phyloP scores from a whole-genome alignment of 2,797 vertebrate species.

The Intellagama lesueurii region DNA sequence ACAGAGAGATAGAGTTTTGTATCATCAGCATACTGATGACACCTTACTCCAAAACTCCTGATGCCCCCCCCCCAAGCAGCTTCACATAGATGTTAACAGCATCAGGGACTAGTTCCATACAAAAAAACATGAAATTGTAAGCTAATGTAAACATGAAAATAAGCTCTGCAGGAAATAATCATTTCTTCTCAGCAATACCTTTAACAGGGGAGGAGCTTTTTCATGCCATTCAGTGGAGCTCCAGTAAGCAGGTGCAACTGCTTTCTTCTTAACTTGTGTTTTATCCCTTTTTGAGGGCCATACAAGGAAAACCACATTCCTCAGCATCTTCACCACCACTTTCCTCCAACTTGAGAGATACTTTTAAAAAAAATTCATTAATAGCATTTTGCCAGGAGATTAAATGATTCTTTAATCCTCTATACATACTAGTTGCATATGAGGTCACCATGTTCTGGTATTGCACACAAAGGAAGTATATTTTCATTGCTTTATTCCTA shows the following conservation, averaged over 20 bases:
- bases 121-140: not conserved
- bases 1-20: no score
- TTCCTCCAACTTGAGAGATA: not conserved
- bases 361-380: not conserved
- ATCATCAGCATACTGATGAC: no score
- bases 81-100: no score
- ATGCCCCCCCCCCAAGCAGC: no score
- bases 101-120: not conserved
- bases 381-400: not conserved
- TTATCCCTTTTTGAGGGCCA: not conserved
- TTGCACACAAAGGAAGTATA: not conserved
- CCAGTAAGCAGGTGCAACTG: not conserved
- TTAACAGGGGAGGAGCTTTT: not conserved
- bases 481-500: not conserved
- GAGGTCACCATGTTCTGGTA: constrained; percentile 31
- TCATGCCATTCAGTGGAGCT: not conserved
- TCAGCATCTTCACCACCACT: not conserved
- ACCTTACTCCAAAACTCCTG: no score
- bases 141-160: not conserved
- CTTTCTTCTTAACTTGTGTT: not conserved
- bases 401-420: not conserved
- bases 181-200: not conserved
- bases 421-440: constrained; percentile 27
- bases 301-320: not conserved
- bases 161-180: not conserved